These are phyloP conservation scores for Megathymus violae DNA, from an alignment of 1,140 invertebrate genomes.

Conservation along the genomic window DNA sequence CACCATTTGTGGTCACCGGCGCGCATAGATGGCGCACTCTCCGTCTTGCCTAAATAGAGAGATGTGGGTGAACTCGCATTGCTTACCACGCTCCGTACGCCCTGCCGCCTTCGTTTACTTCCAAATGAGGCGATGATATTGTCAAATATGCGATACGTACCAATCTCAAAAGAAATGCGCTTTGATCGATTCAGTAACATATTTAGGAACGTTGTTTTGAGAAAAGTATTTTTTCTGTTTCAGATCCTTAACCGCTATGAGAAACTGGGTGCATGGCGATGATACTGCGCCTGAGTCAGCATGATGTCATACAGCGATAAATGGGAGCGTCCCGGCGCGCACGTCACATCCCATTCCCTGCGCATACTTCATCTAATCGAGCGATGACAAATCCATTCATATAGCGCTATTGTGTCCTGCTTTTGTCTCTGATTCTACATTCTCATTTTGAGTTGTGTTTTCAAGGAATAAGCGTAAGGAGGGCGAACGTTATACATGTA, in stretches of 20 bases:
- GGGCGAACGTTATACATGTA: too few species aligned
- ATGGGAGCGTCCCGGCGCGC: slow-evolving; percentile 71
- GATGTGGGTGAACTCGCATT: slow-evolving; percentile 76
- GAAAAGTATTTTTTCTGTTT: slow-evolving; percentile 36
- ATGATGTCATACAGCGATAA: slow-evolving; percentile 74
- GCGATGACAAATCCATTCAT: slow-evolving; percentile 80
- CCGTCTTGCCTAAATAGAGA: slow-evolving; percentile 71
- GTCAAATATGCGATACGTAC: slow-evolving; percentile 38
- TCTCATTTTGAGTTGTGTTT: too few species aligned
- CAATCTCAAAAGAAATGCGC: too few species aligned
- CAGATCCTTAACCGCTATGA: slow-evolving; percentile 38
- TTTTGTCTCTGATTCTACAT: slow-evolving; percentile 53
- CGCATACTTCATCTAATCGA: slow-evolving; percentile 77
- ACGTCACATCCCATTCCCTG: slow-evolving; percentile 70
- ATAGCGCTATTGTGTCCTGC: slow-evolving; percentile 59
- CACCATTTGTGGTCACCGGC: slow-evolving; percentile 64
- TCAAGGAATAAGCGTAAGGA: too few species aligned
- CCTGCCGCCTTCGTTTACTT: slow-evolving; percentile 67
- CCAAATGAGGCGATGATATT: slow-evolving; percentile 63
- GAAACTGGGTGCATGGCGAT: slow-evolving; percentile 19
- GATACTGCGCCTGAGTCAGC: slow-evolving; percentile 58
- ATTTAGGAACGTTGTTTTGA: too few species aligned
- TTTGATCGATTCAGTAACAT: too few species aligned
- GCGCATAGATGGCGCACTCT: slow-evolving; percentile 49
- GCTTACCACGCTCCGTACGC: slow-evolving; percentile 47